phyloP scores from a whole-genome alignment of 2,888 invertebrate species.

The Thecocarcelia acutangulata region DNA sequence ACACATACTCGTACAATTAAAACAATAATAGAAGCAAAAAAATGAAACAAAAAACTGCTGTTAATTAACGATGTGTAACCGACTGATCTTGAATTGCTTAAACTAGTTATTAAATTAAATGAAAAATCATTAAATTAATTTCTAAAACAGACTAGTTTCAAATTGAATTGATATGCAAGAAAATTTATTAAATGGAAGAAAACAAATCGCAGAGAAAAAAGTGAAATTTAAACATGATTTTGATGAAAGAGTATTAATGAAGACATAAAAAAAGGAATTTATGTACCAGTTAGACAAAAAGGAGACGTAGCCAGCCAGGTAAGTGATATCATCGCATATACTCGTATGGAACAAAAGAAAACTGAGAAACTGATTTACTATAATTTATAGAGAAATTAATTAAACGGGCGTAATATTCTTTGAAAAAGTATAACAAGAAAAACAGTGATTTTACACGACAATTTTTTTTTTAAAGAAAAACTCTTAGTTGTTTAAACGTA shows the following conservation, averaged over 20 bases:
- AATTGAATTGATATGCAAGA: constrained; percentile 34
- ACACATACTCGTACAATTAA: neutral
- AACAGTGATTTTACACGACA: too few relatives aligned
- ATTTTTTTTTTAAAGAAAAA: too few relatives aligned
- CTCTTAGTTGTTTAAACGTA: too few relatives aligned
- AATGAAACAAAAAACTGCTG: constrained; percentile 10
- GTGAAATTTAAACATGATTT: constrained; percentile 29
- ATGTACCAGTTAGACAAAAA: too few relatives aligned
- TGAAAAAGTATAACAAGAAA: too few relatives aligned
- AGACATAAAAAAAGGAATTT: neutral
- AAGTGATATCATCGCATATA: too few relatives aligned
- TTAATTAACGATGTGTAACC: constrained; percentile 60
- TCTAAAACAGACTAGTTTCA: constrained; percentile 26
- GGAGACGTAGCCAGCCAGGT: too few relatives aligned
- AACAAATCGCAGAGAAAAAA: constrained; percentile 23
- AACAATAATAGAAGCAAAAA: constrained; percentile 12
- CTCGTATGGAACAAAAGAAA: too few relatives aligned
- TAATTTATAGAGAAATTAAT: too few relatives aligned
- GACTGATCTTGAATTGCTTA: constrained; percentile 55
- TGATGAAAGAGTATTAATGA: neutral
- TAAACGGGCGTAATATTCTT: too few relatives aligned
- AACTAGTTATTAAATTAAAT: constrained; percentile 55
- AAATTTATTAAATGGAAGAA: neutral
- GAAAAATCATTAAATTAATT: constrained; percentile 38
- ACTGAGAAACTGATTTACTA: too few relatives aligned